phyloP scores from a whole-genome alignment of 2,113 vertebrate species.

The Polyodon spathula region DNA sequence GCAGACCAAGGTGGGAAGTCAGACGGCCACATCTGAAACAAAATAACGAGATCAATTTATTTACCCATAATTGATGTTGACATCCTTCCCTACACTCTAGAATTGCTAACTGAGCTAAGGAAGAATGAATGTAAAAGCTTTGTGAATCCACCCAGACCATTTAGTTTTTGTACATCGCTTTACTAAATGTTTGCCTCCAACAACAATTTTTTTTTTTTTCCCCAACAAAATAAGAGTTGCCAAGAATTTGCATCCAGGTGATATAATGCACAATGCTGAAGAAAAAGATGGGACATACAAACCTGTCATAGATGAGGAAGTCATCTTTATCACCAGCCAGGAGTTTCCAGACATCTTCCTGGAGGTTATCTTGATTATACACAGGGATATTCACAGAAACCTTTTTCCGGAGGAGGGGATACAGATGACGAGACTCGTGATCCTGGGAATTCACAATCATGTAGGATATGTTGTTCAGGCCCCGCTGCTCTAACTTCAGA shows the following conservation, averaged over 20 bases:
- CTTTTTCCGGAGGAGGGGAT: slow-evolving; percentile 49
- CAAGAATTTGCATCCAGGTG: background rate
- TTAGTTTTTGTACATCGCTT: too few species aligned
- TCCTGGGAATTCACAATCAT: slow-evolving; percentile 79
- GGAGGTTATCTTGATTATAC: slow-evolving; percentile 65
- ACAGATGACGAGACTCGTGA: slow-evolving; percentile 46
- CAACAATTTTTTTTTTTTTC: too few species aligned
- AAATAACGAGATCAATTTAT: slow-evolving; percentile 14
- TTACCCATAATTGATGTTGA: too few species aligned
- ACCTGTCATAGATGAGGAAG: slow-evolving; percentile 92
- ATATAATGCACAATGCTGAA: too few species aligned
- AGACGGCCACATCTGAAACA: slow-evolving; percentile 77
- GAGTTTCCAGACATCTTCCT: slow-evolving; percentile 72
- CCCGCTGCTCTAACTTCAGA: slow-evolving; percentile 65
- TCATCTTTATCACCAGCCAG: slow-evolving; percentile 79
- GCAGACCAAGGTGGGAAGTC: slow-evolving; percentile 71
- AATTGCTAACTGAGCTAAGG: too few species aligned
- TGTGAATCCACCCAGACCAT: too few species aligned
- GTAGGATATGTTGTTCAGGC: slow-evolving; percentile 68
- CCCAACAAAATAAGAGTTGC: too few species aligned
- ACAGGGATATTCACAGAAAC: slow-evolving; percentile 68
- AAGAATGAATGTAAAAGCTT: background rate
- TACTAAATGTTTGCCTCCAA: too few species aligned
- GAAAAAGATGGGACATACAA: slow-evolving; percentile 14
- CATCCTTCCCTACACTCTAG: too few species aligned